Evolutionary conservation across 2,797 vertebrate species (phyloP), one percentile per base, ranked within the genome.

Genomic region (Denticeps clupeoides): DNA sequence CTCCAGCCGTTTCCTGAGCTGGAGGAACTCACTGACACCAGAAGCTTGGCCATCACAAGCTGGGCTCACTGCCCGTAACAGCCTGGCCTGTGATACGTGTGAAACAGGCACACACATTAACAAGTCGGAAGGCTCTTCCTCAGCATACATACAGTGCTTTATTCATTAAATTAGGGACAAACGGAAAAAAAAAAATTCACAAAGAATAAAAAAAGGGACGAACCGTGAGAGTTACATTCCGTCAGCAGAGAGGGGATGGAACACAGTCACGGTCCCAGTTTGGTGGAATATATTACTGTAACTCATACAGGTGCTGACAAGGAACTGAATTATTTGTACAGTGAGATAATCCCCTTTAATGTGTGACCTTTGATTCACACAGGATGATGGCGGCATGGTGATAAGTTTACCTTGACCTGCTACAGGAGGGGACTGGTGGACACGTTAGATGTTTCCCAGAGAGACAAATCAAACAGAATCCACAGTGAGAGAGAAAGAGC

Each of bases 121-220:
- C 67, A 57, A 75, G 61, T 63, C 64, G 37, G 47, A 43, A 62
- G 44, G 41, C 64, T 18, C 7, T 55, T 28, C 49, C 33, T 68
- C 42, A 66, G 58, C 51, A 38, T 57, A 69, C 68, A 75, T 64
- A 71, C 47, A 42, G 54, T 56, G 40, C 72, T 82, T 82, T 77
- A 79, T 84, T 84, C 32, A 73, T 81, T 74, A 77, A 83, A 78
- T 80, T 43, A 33, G 29, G 31, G 13, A 35, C 45, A 74, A 65
- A 59, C 68, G 70, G 72, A 62, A 55, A 63, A 59, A 60, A 73
- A 59, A 47, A 33, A 32, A 46, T 18, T 16, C 58, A 55, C 44
- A 41, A 53, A 68, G 56, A 53, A 50, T n/a, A 45, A 45, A 47
- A 45, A 29, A 29, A 47, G 24, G 58, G 49, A 69, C 45, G 57